Base-by-base conservation (phyloP, 2,797 vertebrate genomes). In the Sebastes diaconus region DNA sequence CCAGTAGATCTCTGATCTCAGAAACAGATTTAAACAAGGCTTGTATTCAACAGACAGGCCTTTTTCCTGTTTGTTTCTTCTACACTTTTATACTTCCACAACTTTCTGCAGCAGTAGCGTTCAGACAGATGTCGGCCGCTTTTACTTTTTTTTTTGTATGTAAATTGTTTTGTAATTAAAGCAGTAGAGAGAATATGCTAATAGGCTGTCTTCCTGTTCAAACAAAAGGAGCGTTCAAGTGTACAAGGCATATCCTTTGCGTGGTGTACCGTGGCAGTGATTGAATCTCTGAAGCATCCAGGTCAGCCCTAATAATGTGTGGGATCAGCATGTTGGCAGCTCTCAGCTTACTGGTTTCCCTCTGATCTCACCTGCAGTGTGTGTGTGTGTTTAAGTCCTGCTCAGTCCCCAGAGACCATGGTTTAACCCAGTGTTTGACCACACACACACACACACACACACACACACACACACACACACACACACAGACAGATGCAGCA, bases 341-440 rank as follows among this genome's bases (percentile, higher is more conserved):
- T 63, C 65, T 39, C 13, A 52, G 84, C 87, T 90, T 88, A 85
- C 73, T 60, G 27, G 42, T 69, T 36, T 36, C 32, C 18, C 85
- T 92, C 84, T 90, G 79, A 90, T 87, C 87, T 90, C 75, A 58
- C 82, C 70, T 71, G 71, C 67, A 50, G 72, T 75, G 73, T 78
- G 66, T 27, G 1, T 36, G 75, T 86, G 34, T 52, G 58, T 72
- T 65, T 76, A 84, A 87, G 65, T 65, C 77, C 79, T 55, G 20
- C 39, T 84, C 81, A 84, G 68, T 70, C 87, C 69, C 71, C 66
- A 13, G 75, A 83, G 83, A 84, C 57, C 65, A 18, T 54, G 5
- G 63, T 16, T 20, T 79, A 24, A 74, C 59, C 73, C 73, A 58
- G 16, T 39, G 68, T 58, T 61, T 59, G 70, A 60, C 75, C 60